Base-by-base conservation (phyloP, 2,797 vertebrate genomes). In the Staurois parvus region DNA sequence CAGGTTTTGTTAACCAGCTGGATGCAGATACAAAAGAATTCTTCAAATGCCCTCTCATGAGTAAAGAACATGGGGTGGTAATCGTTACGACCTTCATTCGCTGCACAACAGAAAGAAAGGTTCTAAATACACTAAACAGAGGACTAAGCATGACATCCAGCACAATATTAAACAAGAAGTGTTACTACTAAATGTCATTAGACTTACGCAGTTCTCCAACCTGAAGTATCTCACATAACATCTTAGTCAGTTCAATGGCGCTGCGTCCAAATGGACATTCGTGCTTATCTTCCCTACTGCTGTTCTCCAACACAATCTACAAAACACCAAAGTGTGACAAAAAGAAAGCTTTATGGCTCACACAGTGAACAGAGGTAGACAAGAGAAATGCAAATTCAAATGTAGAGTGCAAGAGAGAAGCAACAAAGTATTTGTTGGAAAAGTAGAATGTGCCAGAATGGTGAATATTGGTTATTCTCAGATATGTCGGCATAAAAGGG, bases 11-110 rank as follows among this genome's bases (percentile, higher is more conserved):
- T 99, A 42, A 99, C 92, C 74, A 99, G 92, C 90, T 99, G 98
- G 90, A 99, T 99, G 90, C 98, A 98, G 92, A 99, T 95, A 56
- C 97, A 98, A 90, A 99, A 99, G 79, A 99, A 97, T 92, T 99
- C 98, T 89, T 99, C 98, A 89, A 98, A 99, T 0, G 98, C 97
- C 1, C 96, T 96, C 89, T 99, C 98, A 9, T 99, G 98, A 6
- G 98, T 99, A 87, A 99, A 99, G 94, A 99, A 99, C 98, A 99
- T 99, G 0, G 98, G 98, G 87, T 99, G 98, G 90, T 98, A 99
- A 92, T 99, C 98, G 0, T 99, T 98, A 86, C 98, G 97, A 34
- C 97, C 98, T 88, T 99, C 98, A 0, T 99, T 99, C 12, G 98
- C 98, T 99, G 56, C 21, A n/a, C 19, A 26, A 64, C 24, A 76